phyloP scores from a whole-genome alignment of 2,888 invertebrate genomes.

The Nasonovia ribisnigri region DNA sequence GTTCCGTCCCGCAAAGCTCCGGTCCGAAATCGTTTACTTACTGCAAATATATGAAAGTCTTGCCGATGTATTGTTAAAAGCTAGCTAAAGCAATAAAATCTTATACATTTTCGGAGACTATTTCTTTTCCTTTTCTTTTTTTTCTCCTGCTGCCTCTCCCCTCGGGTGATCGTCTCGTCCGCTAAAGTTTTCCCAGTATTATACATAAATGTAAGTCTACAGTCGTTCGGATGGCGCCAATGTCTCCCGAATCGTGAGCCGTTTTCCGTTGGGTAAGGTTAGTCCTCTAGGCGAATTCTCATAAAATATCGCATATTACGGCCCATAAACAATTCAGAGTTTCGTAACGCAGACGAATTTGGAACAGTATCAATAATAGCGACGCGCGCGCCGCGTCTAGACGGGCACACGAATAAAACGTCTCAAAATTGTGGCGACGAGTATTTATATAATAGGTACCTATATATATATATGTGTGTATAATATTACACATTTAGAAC shows the following conservation, averaged over 20 bases:
- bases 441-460: background rate
- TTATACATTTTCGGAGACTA: constrained; percentile 17
- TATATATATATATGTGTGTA: background rate
- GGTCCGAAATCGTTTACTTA: constrained; percentile 51
- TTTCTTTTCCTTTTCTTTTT: constrained; percentile 48
- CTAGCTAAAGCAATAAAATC: constrained; percentile 54
- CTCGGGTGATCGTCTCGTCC: background rate
- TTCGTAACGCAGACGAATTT: constrained; percentile 46
- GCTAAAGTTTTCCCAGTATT: constrained; percentile 34
- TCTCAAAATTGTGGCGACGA: constrained; percentile 2
- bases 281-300: constrained; percentile 38
- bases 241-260: constrained; percentile 41
- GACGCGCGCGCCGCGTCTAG: constrained; percentile 3
- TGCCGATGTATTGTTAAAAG: constrained; percentile 52
- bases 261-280: constrained; percentile 64
- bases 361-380: constrained; percentile 51
- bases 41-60: background rate
- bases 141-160: constrained; percentile 9
- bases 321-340: constrained; percentile 56
- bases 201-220: constrained; percentile 48
- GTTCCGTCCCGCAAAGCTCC: constrained; percentile 27
- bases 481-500: background rate
- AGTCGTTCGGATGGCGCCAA: constrained; percentile 60
- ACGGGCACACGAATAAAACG: constrained; percentile 26
- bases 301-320: constrained; percentile 47